Base-by-base conservation (phyloP, 1,140 invertebrate genomes). In the Drosophila auraria region DNA sequence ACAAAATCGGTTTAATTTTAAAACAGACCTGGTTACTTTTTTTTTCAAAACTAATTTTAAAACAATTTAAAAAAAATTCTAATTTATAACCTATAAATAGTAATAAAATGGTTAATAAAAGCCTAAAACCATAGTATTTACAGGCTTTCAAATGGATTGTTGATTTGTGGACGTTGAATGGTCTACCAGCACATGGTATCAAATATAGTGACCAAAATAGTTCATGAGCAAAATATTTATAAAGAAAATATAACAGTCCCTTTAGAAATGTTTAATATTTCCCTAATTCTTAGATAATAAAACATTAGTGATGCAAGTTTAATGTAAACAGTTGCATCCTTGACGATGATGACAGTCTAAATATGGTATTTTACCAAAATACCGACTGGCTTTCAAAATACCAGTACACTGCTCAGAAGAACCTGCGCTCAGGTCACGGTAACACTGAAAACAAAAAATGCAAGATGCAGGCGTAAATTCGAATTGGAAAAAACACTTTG, bases 391-490 rank as follows among this genome's bases (percentile, higher is more conserved):
- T n/a, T 8, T 14, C 15, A 12, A 53, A 30, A 53, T 53, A 53
- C 50, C 50, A 53, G 4, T 53, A n/a, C 50, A 30, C 17, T 38
- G 17, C 2, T 20, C 17, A 15, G 33, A 3, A 20, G 33, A 56
- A 56, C 53, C 53, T 30, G 36, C n/a, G 62, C 56, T 42, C 36
- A 38, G 15, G 25, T 17, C n/a, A 64, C 64, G 61, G 65, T 50
- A 47, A 69, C 36, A 72, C 66, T 68, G 60, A 79, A 79, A 69
- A 79, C 60, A 69, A 84, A 80, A 87, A 77, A 78, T 83, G 83
- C 80, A 87, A 87, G 74, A 90, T 87, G 82, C 78, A 90, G 59
- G 69, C 47, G 38, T 87, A 66, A 74, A 71, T 78, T 80, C 65
- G 42, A 74, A 71, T 78, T 49, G 60, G 50, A 30, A 60, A 65